Evolutionary conservation across 2,797 vertebrate species (phyloP).

Genomic region (Falco biarmicus): DNA sequence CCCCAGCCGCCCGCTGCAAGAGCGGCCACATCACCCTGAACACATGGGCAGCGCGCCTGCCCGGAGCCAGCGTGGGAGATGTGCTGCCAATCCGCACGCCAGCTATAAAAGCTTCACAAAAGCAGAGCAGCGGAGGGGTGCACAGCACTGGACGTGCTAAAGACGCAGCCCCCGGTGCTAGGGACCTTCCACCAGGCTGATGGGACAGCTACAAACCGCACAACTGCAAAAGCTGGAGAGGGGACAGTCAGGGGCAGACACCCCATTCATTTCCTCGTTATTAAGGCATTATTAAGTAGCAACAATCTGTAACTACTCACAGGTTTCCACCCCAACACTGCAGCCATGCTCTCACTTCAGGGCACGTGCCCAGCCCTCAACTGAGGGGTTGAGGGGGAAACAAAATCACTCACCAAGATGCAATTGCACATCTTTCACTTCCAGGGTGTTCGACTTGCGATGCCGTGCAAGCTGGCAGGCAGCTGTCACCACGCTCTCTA

Average conservation of each 20-base stretch:
- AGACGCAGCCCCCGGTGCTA: neutral
- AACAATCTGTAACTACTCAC: neutral
- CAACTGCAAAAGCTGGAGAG: neutral
- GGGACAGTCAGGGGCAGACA: neutral
- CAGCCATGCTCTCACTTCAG: neutral
- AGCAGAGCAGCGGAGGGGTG: neutral
- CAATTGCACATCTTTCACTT: constrained; percentile 97
- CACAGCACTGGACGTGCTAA: neutral
- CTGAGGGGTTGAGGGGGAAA: too few species aligned
- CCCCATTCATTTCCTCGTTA: too few species aligned
- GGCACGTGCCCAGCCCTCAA: neutral
- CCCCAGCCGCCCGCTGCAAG: accelerated
- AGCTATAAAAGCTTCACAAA: neutral
- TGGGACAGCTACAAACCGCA: neutral
- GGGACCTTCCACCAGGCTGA: neutral
- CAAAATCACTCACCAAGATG: constrained; percentile 86
- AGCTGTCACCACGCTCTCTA: constrained; percentile 96
- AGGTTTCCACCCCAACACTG: neutral
- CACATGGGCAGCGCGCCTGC: accelerated
- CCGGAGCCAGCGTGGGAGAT: neutral
- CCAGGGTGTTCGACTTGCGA: constrained; percentile 96
- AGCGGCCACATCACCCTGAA: accelerated
- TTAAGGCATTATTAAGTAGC: neutral
- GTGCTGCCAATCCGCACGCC: neutral
- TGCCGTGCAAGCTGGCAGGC: constrained; percentile 96